These are phyloP conservation scores for Dromius quadrimaculatus DNA, from an alignment of 2,888 invertebrate genomes.

Conservation along the genomic window DNA sequence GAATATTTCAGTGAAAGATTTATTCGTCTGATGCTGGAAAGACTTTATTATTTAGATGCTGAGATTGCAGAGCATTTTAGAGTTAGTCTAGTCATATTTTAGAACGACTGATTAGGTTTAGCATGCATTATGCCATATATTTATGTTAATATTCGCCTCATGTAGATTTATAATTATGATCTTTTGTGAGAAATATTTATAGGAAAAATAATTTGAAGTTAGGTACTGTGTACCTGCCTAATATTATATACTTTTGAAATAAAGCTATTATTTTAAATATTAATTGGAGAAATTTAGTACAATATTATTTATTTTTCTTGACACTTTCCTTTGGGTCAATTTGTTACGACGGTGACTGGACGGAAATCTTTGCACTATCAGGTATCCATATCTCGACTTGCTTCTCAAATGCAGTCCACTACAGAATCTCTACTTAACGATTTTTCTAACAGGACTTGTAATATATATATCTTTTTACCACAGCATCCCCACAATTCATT, in stretches of 20 bases:
- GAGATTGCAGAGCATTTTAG: background rate
- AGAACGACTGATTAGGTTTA: constrained; percentile 32
- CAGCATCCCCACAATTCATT: too few relatives aligned
- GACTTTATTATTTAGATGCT: constrained; percentile 13
- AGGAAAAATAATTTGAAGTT: constrained; percentile 4
- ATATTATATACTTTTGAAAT: constrained; percentile 25
- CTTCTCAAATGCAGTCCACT: too few relatives aligned
- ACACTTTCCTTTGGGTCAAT: too few relatives aligned
- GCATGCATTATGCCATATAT: constrained; percentile 14
- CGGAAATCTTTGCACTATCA: too few relatives aligned
- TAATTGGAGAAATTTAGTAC: too few relatives aligned
- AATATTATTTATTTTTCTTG: too few relatives aligned
- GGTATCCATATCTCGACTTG: too few relatives aligned
- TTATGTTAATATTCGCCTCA: constrained; percentile 18
- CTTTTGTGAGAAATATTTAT: constrained; percentile 2
- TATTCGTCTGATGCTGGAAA: background rate
- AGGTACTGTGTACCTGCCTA: constrained; percentile 33
- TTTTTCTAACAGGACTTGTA: too few relatives aligned
- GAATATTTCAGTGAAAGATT: constrained; percentile 15
- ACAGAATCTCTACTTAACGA: too few relatives aligned
- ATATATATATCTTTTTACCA: too few relatives aligned
- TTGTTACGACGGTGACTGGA: too few relatives aligned
- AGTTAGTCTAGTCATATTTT: constrained; percentile 23
- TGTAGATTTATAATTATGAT: background rate
- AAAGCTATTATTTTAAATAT: too few relatives aligned